Percentiles rank a stretch among this genome's conserved stretches.
phyloP scores from a whole-genome alignment of 2,888 invertebrate species.

The Lasioglossum leucozonium region DNA sequence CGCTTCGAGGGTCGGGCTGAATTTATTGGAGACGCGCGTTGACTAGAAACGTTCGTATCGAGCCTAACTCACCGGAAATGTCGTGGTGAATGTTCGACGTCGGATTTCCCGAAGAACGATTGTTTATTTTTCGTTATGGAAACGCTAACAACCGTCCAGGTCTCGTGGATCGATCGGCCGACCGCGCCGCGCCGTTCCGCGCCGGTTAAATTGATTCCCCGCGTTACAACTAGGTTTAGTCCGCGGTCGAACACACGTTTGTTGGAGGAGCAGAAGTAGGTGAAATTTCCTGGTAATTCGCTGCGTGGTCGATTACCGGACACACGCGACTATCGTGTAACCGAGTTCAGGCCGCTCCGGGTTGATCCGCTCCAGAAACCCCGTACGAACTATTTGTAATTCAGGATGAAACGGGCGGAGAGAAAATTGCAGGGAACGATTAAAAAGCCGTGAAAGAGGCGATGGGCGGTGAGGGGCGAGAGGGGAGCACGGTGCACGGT shows the following conservation, averaged over 20 bases:
- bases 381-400: background rate
- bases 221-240: background rate
- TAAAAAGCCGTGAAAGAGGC: background rate
- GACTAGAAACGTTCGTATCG: background rate
- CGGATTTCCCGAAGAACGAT: background rate
- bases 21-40: background rate
- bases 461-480: too few species aligned
- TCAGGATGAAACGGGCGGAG: background rate
- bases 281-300: constrained; percentile 10
- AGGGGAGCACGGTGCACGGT: background rate
- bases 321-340: background rate
- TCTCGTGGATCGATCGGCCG: background rate
- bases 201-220: constrained; percentile 10
- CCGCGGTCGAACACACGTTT: background rate
- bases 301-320: constrained; percentile 13
- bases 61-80: background rate
- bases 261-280: background rate
- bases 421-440: background rate
- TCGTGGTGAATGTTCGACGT: background rate
- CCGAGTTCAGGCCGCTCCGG: background rate
- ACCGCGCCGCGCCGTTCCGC: too few species aligned
- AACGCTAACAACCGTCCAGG: background rate
- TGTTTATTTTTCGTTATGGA: background rate
- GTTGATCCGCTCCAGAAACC: background rate
- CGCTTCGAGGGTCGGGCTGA: background rate